These are phyloP conservation scores for Lordiphosa stackelbergi DNA, from an alignment of 1,140 invertebrate species.

Conservation along the genomic window DNA sequence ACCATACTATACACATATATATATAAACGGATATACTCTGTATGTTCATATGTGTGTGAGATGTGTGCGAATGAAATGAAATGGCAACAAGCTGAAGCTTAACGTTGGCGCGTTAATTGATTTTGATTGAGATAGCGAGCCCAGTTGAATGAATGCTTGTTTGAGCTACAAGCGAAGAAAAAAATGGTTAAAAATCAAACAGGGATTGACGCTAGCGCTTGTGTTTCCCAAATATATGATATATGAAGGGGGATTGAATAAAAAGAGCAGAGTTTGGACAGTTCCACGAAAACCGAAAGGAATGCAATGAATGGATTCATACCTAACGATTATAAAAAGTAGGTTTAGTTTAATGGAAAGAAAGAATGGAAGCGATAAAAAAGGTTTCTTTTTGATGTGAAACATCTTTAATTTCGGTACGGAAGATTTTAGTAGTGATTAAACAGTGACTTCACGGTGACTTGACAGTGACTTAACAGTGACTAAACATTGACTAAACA, in stretches of 20 bases:
- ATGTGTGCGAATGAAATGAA: slow-evolving; percentile 32
- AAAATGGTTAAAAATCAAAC: neutral
- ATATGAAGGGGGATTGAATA: too few species aligned
- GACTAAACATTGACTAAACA: too few species aligned
- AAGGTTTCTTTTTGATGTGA: too few species aligned
- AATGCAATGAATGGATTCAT: too few species aligned
- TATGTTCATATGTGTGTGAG: neutral
- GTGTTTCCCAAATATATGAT: neutral
- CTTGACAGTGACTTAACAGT: too few species aligned
- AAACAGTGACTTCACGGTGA: too few species aligned
- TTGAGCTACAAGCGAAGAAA: slow-evolving; percentile 15
- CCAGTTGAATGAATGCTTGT: slow-evolving; percentile 11
- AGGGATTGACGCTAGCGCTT: neutral
- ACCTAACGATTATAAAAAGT: too few species aligned
- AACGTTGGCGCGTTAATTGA: slow-evolving; percentile 46
- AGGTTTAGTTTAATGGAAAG: too few species aligned
- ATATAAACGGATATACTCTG: too few species aligned
- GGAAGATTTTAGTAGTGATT: too few species aligned
- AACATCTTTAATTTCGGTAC: too few species aligned
- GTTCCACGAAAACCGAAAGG: slow-evolving; percentile 7
- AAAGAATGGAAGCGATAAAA: too few species aligned
- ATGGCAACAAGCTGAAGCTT: slow-evolving; percentile 48
- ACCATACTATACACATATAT: slow-evolving; percentile 2
- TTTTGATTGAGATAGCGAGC: slow-evolving; percentile 42
- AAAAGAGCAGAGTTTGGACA: neutral